A percentile compares a stretch with the other conserved stretches of the same genome.
Evolutionary conservation across 2,113 vertebrate genomes (phyloP).

Genomic region (Danionella cerebrum): DNA sequence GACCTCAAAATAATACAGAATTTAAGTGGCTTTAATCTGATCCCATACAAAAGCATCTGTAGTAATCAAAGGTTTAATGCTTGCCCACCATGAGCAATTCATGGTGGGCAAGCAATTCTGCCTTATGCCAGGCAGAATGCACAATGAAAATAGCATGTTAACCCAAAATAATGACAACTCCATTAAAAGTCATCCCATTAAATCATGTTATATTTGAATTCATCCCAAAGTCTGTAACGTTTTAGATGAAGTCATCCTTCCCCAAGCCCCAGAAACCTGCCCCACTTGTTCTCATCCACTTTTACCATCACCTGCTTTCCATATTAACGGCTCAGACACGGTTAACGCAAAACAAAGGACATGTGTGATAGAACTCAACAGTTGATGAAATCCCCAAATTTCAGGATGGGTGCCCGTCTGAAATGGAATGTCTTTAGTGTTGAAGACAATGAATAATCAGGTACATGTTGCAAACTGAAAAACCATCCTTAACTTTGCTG

Average conservation of each 20-base stretch:
- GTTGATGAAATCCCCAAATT: background rate
- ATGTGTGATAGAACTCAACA: too few relatives aligned
- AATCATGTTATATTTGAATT: background rate
- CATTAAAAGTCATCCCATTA: background rate
- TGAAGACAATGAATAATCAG: background rate
- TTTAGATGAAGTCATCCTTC: background rate
- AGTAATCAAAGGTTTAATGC: too few relatives aligned
- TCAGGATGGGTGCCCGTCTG: background rate
- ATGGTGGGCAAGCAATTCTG: too few relatives aligned
- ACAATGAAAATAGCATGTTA: too few relatives aligned
- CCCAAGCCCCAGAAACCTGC: conserved; percentile 6
- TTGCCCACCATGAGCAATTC: too few relatives aligned
- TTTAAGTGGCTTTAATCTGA: too few relatives aligned
- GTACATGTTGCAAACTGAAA: too few relatives aligned
- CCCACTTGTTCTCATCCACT: background rate
- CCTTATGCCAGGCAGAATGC: too few relatives aligned
- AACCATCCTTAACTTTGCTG: background rate
- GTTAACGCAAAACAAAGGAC: background rate
- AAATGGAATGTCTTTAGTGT: background rate
- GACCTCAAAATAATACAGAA: too few relatives aligned
- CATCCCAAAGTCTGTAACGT: background rate
- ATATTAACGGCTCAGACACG: background rate
- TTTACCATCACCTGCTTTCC: background rate
- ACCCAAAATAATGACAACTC: too few relatives aligned
- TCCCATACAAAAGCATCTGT: too few relatives aligned